phyloP scores from a whole-genome alignment of 2,888 invertebrate species.

The Scrobipalpa costella region DNA sequence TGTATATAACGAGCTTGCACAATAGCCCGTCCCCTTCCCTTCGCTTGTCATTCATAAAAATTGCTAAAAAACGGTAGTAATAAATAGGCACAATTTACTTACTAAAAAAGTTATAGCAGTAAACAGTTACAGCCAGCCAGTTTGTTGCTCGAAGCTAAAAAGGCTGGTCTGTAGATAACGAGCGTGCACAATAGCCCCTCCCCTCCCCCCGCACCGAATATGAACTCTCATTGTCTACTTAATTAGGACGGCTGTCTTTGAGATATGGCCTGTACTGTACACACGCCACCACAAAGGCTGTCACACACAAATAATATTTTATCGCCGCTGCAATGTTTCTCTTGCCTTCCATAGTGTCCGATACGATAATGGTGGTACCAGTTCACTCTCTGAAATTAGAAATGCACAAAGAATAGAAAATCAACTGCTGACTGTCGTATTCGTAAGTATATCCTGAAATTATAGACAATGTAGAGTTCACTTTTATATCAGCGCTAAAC shows the following conservation, averaged over 20 bases:
- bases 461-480: too few relatives aligned
- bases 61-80: neutral
- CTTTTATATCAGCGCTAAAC: too few relatives aligned
- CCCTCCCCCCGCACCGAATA: conserved; percentile 61
- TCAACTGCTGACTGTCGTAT: too few relatives aligned
- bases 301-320: conserved; percentile 75
- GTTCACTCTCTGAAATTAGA: neutral
- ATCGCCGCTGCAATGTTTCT: conserved; percentile 59
- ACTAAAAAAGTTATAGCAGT: conserved; percentile 3
- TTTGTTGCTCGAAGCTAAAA: conserved; percentile 70
- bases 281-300: conserved; percentile 58
- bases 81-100: conserved; percentile 19
- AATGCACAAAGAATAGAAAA: too few relatives aligned
- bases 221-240: conserved; percentile 77
- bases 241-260: conserved; percentile 68
- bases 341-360: neutral
- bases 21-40: conserved; percentile 59
- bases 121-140: conserved; percentile 56
- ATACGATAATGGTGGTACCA: neutral
- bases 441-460: too few relatives aligned
- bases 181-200: conserved; percentile 61
- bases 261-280: conserved; percentile 47
- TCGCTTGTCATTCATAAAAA: conserved; percentile 35
- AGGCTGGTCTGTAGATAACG: conserved; percentile 73
- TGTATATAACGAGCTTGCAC: conserved; percentile 70